Conservation (phyloP, 2,113 vertebrate species). For the Oxyura jamaicensis region DNA sequence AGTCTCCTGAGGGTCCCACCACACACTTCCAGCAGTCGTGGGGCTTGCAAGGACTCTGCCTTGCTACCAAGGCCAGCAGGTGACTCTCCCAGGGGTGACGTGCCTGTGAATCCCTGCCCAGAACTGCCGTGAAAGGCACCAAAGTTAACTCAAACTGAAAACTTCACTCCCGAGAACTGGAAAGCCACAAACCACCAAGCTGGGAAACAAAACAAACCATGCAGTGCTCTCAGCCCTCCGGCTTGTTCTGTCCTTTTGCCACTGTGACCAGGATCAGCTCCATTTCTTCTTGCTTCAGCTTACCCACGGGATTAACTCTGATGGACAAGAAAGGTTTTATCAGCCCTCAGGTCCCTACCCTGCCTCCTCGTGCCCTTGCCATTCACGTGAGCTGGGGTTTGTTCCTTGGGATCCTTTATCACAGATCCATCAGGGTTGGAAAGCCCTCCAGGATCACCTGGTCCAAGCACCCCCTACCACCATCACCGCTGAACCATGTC, state of each 20-base stretch:
- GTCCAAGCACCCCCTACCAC: no score
- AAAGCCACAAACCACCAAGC: not conserved
- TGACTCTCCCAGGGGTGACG: rapidly evolving
- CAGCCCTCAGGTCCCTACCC: not conserved
- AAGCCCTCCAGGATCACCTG: no score
- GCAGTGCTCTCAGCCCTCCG: not conserved
- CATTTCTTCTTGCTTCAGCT: not conserved
- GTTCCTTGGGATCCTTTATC: not conserved
- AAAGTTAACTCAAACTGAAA: not conserved
- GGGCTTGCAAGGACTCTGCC: not conserved
- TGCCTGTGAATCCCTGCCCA: not conserved
- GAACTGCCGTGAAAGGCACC: not conserved
- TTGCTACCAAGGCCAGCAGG: not conserved
- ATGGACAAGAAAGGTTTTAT: not conserved
- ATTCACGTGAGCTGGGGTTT: not conserved
- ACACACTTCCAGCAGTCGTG: rapidly evolving
- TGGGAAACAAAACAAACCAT: rapidly evolving
- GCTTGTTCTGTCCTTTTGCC: not conserved
- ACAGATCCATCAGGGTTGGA: no score
- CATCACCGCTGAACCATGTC: no score
- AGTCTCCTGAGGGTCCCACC: not conserved
- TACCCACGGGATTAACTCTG: not conserved
- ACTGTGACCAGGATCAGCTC: not conserved
- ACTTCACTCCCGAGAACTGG: rapidly evolving
- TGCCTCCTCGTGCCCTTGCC: not conserved